A percentile compares a stretch with the other conserved stretches of the same genome.
Evolutionary conservation across 2,113 vertebrate genomes (phyloP).

Genomic region (Thunnus maccoyii): DNA sequence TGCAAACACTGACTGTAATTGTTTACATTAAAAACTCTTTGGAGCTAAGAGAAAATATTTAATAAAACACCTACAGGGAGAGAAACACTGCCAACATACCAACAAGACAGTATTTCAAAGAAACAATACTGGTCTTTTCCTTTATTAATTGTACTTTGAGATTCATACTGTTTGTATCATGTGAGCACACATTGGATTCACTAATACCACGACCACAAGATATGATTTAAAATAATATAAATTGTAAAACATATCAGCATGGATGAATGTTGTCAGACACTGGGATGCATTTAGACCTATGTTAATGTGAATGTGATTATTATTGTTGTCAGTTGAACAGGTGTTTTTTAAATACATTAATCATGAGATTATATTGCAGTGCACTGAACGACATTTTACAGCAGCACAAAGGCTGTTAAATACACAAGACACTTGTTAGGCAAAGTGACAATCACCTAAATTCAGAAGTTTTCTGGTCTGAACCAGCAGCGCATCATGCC

Average conservation of each 20-base stretch:
- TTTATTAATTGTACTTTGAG: constrained; percentile 6
- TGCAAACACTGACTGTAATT: constrained; percentile 23
- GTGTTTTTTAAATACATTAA: not conserved
- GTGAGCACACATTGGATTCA: constrained; percentile 8
- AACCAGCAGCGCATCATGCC: not conserved
- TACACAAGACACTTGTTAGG: not conserved
- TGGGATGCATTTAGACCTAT: not conserved
- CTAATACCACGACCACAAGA: not conserved
- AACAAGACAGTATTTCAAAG: not conserved
- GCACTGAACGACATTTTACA: constrained; percentile 27
- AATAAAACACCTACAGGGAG: not conserved
- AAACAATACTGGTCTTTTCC: not conserved
- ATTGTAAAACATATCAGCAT: not conserved
- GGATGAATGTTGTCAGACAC: constrained; percentile 2
- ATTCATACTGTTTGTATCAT: not conserved
- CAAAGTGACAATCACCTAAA: constrained; percentile 33
- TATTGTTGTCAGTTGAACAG: not conserved
- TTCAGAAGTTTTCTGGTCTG: not conserved
- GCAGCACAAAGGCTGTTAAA: not conserved
- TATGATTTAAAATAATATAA: not conserved
- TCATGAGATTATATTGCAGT: constrained; percentile 11
- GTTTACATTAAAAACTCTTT: constrained; percentile 48
- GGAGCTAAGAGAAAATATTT: not conserved
- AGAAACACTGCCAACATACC: too few relatives aligned
- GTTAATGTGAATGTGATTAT: constrained; percentile 20